Evolutionary conservation across 2,888 invertebrate species (phyloP), one percentile per base, ranked within the genome.

Genomic region (Rhimphoctona megacephalus): DNA sequence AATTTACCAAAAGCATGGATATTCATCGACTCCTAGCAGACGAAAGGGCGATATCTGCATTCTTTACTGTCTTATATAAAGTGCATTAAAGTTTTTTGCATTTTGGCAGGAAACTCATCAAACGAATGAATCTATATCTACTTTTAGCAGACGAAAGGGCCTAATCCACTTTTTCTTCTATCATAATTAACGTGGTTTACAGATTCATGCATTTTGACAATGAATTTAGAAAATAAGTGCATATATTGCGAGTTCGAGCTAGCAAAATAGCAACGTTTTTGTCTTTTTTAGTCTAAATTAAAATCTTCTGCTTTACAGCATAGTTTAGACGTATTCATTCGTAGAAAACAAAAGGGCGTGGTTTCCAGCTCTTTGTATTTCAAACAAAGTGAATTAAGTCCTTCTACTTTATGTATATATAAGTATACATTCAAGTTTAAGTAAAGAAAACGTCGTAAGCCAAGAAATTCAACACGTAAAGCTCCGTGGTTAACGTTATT

Each of bases 381-480:
- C 33, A 33, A 30, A 52, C n/a, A 19, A 36, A 73, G 72, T 11
- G 5, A 73, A 52, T 36, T 73, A 33, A 54, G 52, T 14, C n/a
- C 36, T 54, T 54, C 1, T 46, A 25, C 25, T 69, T 39, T 54
- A 52, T 73, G n/a, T 6, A 22, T n/a, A 19, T 9, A 30, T 11
- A 52, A n/a, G 33, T 14, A 69, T 43, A 11, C 69, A 17, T 43
- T 36, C 49, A 70, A 30, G 46, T 49, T 33, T 2, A 22, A 52
- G 11, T 7, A 39, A 73, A 54, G n/a, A 52, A 67, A 67, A 39
- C 25, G 39, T 61, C 39, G n/a, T 54, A 36, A 73, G 49, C 11
- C 54, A n/a, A 52, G 73, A 54, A 54, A 73, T 73, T 73, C 22
- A 54, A 54, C 54, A 54, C 73, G 54, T 14, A 17, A 30, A 73